Evolutionary conservation across 2,888 invertebrate genomes (phyloP), one percentile per base, ranked within the genome.

Genomic region (Tortrix viridana): DNA sequence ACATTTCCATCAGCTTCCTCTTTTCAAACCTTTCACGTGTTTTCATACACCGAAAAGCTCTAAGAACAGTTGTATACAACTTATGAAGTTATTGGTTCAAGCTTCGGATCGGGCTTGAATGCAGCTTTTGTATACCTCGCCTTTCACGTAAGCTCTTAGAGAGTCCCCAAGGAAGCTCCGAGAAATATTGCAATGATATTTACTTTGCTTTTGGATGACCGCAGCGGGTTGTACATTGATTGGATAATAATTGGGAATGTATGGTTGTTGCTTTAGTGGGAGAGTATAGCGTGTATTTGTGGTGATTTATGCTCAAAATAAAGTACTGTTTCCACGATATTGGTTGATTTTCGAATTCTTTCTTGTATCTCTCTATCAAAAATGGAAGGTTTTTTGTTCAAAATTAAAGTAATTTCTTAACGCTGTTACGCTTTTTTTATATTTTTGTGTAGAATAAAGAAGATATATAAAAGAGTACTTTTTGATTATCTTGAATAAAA

Each of bases 111-210:
- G 43, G n/a, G 62, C 52, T 62, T 62, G 32, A 62, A 56, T 62
- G 47, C 62, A 52, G 37, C 62, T 38, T 62, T 57, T 62, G 62
- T 62, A 62, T 52, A 50, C 59, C 22, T 12, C 32, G 59, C 50
- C 62, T 62, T 62, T 62, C 62, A 62, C 20, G 41, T 57, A 52
- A 62, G 62, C 62, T 62, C 62, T 62, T 50, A 56, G 50, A 46
- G 20, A 46, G 50, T 46, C 57, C 52, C 46, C 23, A 52, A 20
- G 23, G 55, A 20, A 23, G 19, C 19, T 49, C 44, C 14, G 57
- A 23, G 49, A 62, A 38, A 62, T 62, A 57, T 62, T 62, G 62
- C 62, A 57, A 57, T 52, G 62, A 46, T 32, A 12, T n/a, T n/a
- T 62, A 52, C 50, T 41, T 50, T 46, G 38, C 50, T 38, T 20